Conservation (phyloP, 2,113 vertebrate genomes). For the Chaetodon auriga region DNA sequence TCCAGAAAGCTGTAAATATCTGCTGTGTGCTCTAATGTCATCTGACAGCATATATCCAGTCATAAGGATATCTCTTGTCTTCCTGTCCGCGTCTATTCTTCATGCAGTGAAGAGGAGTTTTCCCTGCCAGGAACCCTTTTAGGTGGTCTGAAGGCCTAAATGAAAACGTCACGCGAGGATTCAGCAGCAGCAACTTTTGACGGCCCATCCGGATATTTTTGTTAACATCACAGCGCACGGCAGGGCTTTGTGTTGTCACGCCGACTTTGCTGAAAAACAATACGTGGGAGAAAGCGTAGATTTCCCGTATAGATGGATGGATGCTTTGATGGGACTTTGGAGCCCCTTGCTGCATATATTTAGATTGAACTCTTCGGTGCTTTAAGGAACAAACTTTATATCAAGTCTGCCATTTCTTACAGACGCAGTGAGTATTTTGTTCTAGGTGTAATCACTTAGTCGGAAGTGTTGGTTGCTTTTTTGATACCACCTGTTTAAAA, state of each 20-base stretch:
- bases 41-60: slow-evolving; percentile 62
- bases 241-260: slow-evolving; percentile 16
- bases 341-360: background rate
- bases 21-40: slow-evolving; percentile 60
- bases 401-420: background rate
- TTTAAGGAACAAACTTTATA: background rate
- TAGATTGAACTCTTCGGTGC: background rate
- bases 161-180: slow-evolving; percentile 32
- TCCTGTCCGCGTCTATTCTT: slow-evolving; percentile 50
- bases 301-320: background rate
- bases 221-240: slow-evolving; percentile 2
- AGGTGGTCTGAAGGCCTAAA: slow-evolving; percentile 49
- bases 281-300: background rate
- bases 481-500: no score
- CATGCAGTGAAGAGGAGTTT: slow-evolving; percentile 4
- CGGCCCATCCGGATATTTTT: slow-evolving; percentile 28
- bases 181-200: slow-evolving; percentile 20
- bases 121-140: slow-evolving; percentile 28
- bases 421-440: background rate
- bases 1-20: slow-evolving; percentile 70
- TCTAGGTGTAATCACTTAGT: background rate
- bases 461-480: background rate
- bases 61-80: slow-evolving; percentile 50
- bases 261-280: slow-evolving; percentile 13
- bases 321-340: background rate